Conservation (phyloP, 2,888 invertebrate species). For the Agrotis puta region DNA sequence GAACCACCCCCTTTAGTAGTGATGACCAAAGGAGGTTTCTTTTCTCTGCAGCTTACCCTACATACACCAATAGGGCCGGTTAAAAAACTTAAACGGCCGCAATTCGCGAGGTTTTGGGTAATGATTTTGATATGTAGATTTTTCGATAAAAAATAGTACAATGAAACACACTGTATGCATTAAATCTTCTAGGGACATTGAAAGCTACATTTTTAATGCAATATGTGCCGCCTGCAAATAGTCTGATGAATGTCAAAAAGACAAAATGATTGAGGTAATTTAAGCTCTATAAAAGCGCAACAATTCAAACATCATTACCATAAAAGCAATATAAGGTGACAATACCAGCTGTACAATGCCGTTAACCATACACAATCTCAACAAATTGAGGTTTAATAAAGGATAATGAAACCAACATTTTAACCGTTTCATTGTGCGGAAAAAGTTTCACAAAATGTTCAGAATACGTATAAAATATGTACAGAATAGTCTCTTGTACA, state of each 20-base stretch:
- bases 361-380: conserved; percentile 44
- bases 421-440: conserved; percentile 36
- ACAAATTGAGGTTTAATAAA: conserved; percentile 51
- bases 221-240: no score
- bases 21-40: no score
- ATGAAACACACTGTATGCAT: no score
- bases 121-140: no score
- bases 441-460: conserved; percentile 41
- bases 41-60: no score
- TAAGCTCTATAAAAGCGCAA: background rate
- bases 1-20: no score
- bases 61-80: no score
- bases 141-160: no score
- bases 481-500: conserved; percentile 31
- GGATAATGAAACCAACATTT: conserved; percentile 52
- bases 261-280: background rate
- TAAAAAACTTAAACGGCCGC: no score
- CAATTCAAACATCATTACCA: background rate
- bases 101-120: no score
- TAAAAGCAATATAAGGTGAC: conserved; percentile 2
- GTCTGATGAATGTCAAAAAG: background rate
- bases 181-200: no score
- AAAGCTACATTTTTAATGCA: background rate
- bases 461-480: conserved; percentile 52
- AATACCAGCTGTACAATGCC: conserved; percentile 36